Evolutionary conservation across 2,888 invertebrate species (phyloP), one percentile per base, ranked within the genome.

Genomic region (Idaea aversata): DNA sequence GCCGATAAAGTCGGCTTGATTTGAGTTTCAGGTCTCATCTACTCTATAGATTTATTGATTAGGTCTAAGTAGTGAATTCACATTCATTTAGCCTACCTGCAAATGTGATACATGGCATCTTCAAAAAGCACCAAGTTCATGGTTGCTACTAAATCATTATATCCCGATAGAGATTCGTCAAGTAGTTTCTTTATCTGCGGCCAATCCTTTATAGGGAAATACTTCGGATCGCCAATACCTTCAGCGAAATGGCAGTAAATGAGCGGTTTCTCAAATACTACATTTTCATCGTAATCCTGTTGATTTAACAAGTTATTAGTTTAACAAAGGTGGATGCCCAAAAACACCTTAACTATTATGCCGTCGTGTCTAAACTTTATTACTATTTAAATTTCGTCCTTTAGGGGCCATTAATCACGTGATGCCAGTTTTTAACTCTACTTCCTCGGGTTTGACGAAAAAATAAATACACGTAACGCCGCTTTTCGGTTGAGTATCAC

Each of bases 81-180:
- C 15, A 62, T 36, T 25, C 13, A n/a, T 10, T 25, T 25, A 34
- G 47, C 75, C 81, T 75, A 95, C 94, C 97, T 95, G 88, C 97
- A 97, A 63, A 99, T 95, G 83, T 99, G 98, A 72, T 95, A 95
- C 96, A 99, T 98, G 15, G 99, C 98, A 84, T 99, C 98, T 82
- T 98, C 98, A 81, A 99, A 99, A 7, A 99, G 94, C 3, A 99
- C 98, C 67, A 99, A 91, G 88, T 98, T 98, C 97, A 99, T 98
- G 0, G 97, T 96, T 2, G 98, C 96, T 7, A 97, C 95, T 70
- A 98, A 93, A 80, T 99, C 99, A 83, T 99, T 98, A 84, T 99
- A 99, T 16, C 95, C 95, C 3, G 95, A 93, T 64, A 98, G 93
- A 0, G 98, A 97, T 73, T 98, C 98, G 5, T 95, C 93, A 0